phyloP scores from a whole-genome alignment of 2,797 vertebrate genomes.

The Rhinophrynus dorsalis region DNA sequence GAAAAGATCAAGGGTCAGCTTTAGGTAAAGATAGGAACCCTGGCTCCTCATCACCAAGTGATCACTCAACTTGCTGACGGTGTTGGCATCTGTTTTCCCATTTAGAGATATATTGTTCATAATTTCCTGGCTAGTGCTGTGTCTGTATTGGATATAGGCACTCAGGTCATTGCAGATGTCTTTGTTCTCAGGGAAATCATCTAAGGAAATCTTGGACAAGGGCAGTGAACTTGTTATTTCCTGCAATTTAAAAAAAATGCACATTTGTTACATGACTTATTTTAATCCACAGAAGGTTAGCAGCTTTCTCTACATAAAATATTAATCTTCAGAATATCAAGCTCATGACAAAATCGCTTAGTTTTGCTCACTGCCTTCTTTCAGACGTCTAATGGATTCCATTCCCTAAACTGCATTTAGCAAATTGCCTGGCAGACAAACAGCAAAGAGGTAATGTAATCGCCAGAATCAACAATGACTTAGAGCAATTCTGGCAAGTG shows the following conservation, averaged over 20 bases:
- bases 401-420: constrained; percentile 34
- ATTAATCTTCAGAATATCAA: constrained; percentile 20
- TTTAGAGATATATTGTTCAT: constrained; percentile 94
- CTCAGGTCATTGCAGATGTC: constrained; percentile 88
- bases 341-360: constrained; percentile 14
- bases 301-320: constrained; percentile 50
- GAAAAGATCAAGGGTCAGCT: constrained; percentile 94
- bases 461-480: constrained; percentile 28
- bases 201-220: constrained; percentile 84
- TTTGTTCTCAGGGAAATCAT: constrained; percentile 83
- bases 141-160: constrained; percentile 89
- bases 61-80: constrained; percentile 87
- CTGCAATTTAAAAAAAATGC: constrained; percentile 56
- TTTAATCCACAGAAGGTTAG: constrained; percentile 29
- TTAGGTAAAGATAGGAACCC: constrained; percentile 95
- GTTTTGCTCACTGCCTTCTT: background rate
- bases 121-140: constrained; percentile 87
- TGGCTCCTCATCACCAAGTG: constrained; percentile 92
- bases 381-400: constrained; percentile 7
- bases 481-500: constrained; percentile 37
- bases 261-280: constrained; percentile 14
- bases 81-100: constrained; percentile 85
- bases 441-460: constrained; percentile 28
- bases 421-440: constrained; percentile 40
- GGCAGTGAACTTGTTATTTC: constrained; percentile 84